Percentiles rank a stretch among this genome's conserved stretches.
phyloP scores from a whole-genome alignment of 1,140 invertebrate species.

The Aethina tumida region DNA sequence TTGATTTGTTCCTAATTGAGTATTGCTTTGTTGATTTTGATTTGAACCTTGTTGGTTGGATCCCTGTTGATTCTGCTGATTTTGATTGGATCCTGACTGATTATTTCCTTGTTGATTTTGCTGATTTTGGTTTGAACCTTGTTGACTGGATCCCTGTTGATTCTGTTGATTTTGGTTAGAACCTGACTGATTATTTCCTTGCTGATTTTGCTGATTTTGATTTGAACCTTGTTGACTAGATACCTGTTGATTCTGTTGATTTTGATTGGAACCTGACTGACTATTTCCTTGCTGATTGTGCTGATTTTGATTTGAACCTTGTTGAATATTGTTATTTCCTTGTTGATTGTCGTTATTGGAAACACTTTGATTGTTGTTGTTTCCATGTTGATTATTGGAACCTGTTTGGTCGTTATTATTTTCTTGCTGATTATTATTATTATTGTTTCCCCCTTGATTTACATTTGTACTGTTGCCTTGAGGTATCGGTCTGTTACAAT shows the following conservation, averaged over 20 bases:
- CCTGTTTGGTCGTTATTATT: slow-evolving; percentile 3
- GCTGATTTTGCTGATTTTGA: no score
- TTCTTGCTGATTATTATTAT: slow-evolving; percentile 2
- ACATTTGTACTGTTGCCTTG: slow-evolving; percentile 16
- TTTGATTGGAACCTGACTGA: slow-evolving; percentile 14
- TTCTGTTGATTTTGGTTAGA: no score
- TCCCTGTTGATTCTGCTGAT: slow-evolving; percentile 12
- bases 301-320: slow-evolving; percentile 17
- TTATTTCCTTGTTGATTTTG: slow-evolving; percentile 7
- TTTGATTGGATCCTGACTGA: slow-evolving; percentile 11
- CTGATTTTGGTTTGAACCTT: no score
- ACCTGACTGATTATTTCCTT: no score
- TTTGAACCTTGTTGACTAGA: slow-evolving; percentile 15
- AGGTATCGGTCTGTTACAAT: slow-evolving; percentile 8
- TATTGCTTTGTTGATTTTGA: slow-evolving; percentile 18
- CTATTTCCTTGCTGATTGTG: slow-evolving; percentile 13
- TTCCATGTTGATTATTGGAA: slow-evolving; percentile 4
- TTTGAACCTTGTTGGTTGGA: no score
- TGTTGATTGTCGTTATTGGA: slow-evolving; percentile 9
- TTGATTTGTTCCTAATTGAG: slow-evolving; percentile 16
- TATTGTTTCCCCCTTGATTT: slow-evolving; percentile 1
- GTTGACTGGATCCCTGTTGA: slow-evolving; percentile 1
- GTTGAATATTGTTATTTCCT: slow-evolving; percentile 11
- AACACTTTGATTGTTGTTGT: slow-evolving; percentile 6
- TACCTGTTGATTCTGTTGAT: slow-evolving; percentile 10